A percentile compares a stretch with the other conserved stretches of the same genome.
Conservation (phyloP, 1,140 invertebrate genomes). For the Battus philenor region DNA sequence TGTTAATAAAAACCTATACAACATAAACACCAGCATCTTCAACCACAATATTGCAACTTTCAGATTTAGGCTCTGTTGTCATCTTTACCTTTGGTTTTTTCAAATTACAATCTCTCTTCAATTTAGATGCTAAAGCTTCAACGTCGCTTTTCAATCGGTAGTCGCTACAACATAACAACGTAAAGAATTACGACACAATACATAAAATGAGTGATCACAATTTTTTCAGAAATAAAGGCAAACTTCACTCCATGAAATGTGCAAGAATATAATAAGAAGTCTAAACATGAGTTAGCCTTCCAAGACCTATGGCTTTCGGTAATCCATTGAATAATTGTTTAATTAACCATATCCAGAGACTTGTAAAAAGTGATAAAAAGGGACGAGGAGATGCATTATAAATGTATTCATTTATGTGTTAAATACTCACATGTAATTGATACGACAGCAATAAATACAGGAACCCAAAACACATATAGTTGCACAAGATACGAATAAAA, state of each 20-base stretch:
- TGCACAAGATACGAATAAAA: conserved; percentile 43
- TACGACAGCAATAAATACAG: conserved; percentile 52
- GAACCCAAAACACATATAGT: conserved; percentile 36
- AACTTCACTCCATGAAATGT: no score
- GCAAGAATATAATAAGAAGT: no score
- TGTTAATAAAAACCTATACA: no score
- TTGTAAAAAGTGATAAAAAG: no score
- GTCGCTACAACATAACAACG: conserved; percentile 43
- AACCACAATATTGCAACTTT: conserved; percentile 55
- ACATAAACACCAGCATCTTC: conserved; percentile 49
- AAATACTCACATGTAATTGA: conserved; percentile 50
- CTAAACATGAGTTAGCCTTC: no score
- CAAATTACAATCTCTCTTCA: conserved; percentile 40
- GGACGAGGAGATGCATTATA: neutral
- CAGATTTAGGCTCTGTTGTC: conserved; percentile 23
- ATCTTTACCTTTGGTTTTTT: conserved; percentile 26
- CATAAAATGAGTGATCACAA: no score
- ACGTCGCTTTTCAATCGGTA: conserved; percentile 40
- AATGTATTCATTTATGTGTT: no score
- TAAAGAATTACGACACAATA: no score
- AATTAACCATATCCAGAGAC: no score
- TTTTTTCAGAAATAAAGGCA: no score
- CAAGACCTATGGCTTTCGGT: no score
- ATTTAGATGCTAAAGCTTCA: conserved; percentile 44
- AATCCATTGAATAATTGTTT: no score